These are phyloP conservation scores for Amblyraja radiata DNA, from an alignment of 2,797 vertebrate genomes.

Conservation along the genomic window DNA sequence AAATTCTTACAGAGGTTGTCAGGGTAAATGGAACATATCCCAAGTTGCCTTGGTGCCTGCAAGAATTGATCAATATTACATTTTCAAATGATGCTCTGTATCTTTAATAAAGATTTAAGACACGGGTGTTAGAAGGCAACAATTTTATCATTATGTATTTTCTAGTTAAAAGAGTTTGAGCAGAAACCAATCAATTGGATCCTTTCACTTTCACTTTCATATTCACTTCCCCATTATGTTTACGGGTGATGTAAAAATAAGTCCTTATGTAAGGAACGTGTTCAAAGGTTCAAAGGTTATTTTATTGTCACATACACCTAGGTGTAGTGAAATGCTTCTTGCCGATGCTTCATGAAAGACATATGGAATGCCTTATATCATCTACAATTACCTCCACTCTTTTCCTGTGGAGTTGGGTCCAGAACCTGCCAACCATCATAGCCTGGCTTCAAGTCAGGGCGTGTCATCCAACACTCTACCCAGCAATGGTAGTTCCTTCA, in stretches of 20 bases:
- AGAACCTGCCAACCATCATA: conserved; percentile 56
- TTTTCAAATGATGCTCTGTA: background rate
- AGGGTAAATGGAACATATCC: no score
- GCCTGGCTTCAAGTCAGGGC: conserved; percentile 47
- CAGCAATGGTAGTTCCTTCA: conserved; percentile 59
- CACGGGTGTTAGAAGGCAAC: background rate
- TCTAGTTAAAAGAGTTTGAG: background rate
- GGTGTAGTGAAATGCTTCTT: no score
- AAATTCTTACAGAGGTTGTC: no score
- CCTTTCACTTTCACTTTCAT: background rate
- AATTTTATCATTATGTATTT: background rate
- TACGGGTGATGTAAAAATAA: background rate
- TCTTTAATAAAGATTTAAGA: background rate
- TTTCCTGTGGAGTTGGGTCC: conserved; percentile 56
- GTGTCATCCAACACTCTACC: conserved; percentile 58
- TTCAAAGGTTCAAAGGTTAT: no score
- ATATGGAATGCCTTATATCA: background rate
- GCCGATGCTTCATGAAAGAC: background rate
- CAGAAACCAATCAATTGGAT: background rate
- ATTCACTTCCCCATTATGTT: background rate
- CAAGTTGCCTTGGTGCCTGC: no score
- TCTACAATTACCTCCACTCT: conserved; percentile 50
- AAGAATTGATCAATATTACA: background rate
- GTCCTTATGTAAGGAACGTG: background rate
- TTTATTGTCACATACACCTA: no score